Evolutionary conservation across 1,140 invertebrate species (phyloP).

Genomic region (Bombus impatiens): DNA sequence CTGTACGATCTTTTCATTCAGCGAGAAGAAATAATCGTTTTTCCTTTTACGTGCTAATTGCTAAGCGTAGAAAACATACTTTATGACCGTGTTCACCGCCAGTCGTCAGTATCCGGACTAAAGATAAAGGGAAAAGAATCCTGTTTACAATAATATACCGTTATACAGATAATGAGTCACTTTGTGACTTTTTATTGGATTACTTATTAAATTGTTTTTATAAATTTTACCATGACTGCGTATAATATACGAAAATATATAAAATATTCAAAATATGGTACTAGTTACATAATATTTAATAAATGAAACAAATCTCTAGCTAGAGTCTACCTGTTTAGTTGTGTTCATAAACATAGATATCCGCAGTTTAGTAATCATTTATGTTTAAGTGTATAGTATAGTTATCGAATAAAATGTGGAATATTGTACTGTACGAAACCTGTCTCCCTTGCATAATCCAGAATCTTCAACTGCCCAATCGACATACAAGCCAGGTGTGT

Average conservation of each 20-base stretch:
- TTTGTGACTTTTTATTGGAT: neutral
- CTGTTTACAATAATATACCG: neutral
- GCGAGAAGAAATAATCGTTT: neutral
- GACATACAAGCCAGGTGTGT: conserved; percentile 85
- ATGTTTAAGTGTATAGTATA: too few species aligned
- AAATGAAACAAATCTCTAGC: too few species aligned
- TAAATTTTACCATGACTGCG: neutral
- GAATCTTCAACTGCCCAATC: conserved; percentile 91
- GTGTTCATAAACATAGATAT: too few species aligned
- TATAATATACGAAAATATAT: too few species aligned
- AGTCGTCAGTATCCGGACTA: neutral
- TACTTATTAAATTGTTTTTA: neutral
- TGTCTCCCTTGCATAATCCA: conserved; percentile 89
- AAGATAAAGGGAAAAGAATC: neutral
- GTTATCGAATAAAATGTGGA: too few species aligned
- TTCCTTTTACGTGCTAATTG: neutral
- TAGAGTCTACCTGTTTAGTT: too few species aligned
- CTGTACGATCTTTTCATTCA: neutral
- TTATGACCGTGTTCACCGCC: neutral
- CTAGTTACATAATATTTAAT: too few species aligned
- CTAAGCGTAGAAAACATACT: neutral
- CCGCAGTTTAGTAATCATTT: too few species aligned
- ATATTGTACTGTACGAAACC: conserved; percentile 78
- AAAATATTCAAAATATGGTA: too few species aligned
- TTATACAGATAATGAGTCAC: neutral